Percentiles rank a stretch among this genome's conserved stretches.
Evolutionary conservation across 1,140 invertebrate species (phyloP).

Genomic region (Daktulosphaira vitifoliae): DNA sequence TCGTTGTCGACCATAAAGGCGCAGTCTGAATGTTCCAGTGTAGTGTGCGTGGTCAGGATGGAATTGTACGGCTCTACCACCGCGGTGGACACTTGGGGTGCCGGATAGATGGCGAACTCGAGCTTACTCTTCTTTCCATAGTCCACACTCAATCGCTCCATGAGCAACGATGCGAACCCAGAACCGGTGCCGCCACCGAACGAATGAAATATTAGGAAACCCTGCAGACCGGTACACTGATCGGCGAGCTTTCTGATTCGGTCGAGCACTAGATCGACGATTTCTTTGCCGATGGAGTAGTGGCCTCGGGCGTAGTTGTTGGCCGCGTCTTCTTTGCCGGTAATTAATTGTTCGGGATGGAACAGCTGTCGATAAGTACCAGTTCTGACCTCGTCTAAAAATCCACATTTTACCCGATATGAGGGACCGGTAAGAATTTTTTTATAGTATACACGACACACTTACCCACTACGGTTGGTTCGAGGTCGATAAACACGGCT

Average conservation of each 20-base stretch:
- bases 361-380: conserved; percentile 54
- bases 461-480: conserved; percentile 75
- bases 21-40: conserved; percentile 49
- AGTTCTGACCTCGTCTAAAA: conserved; percentile 51
- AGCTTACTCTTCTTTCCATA: conserved; percentile 55
- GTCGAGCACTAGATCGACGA: conserved; percentile 62
- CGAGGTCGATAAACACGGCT: conserved; percentile 77
- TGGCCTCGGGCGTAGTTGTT: conserved; percentile 60
- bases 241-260: conserved; percentile 63
- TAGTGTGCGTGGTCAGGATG: conserved; percentile 56
- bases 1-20: conserved; percentile 53
- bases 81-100: conserved; percentile 44
- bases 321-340: conserved; percentile 57
- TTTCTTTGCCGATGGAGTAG: conserved; percentile 67
- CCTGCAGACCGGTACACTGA: conserved; percentile 72
- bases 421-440: too few relatives aligned
- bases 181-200: conserved; percentile 47
- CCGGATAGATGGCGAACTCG: conserved; percentile 51
- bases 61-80: conserved; percentile 61
- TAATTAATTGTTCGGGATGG: conserved; percentile 55
- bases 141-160: conserved; percentile 57
- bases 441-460: too few relatives aligned
- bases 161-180: conserved; percentile 57
- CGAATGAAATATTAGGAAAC: conserved; percentile 64
- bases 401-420: too few relatives aligned